Evolutionary conservation across 2,888 invertebrate genomes (phyloP), one percentile per base, ranked within the genome.

Genomic region (Nemotelus nigrinus): DNA sequence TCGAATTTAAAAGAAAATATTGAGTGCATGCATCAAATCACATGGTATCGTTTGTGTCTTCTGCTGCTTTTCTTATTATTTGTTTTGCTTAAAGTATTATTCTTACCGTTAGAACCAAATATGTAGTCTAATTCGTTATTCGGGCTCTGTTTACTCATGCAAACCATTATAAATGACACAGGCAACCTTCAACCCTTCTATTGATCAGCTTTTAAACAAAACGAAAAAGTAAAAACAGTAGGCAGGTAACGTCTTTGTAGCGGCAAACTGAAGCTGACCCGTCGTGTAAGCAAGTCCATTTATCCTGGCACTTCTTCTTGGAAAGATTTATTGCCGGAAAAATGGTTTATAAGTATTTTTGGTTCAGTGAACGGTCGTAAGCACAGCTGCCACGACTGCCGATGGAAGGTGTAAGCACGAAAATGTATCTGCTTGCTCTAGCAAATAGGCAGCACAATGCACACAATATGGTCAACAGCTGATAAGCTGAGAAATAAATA

Each of bases 401-500:
- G 41, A n/a, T 4, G 45, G 41, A 45, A 47, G 65, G 47, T 65
- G 65, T 45, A 45, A 65, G 10, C 47, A 10, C 47, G 10, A 1
- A 47, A 65, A 25, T 45, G 41, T 65, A 8, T 63, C 39, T 45
- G 41, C 10, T 3, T 44, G 47, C 63, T 57, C 57, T 25, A 57
- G 10, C 57, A 57, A 10, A 57, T 63, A 25, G 50, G 45, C 44
- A 7, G 25, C 47, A 44, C 45, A 65, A 47, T 65, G 39, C 44
- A 3, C 25, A 71, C 7, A 48, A 48, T 25, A 48, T 3, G 72
- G 74, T 48, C 74, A 63, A 74, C 74, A 74, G 74, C 74, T 74
- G 74, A 74, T 74, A 74, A 74, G 60, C 39, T 53, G 48, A 57
- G 50, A 74, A 74, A 74, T 74, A 74, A 74, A 74, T 44, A 74